These are phyloP conservation scores for Calidris pygmaea DNA, from an alignment of 2,113 vertebrate genomes.

Conservation along the genomic window DNA sequence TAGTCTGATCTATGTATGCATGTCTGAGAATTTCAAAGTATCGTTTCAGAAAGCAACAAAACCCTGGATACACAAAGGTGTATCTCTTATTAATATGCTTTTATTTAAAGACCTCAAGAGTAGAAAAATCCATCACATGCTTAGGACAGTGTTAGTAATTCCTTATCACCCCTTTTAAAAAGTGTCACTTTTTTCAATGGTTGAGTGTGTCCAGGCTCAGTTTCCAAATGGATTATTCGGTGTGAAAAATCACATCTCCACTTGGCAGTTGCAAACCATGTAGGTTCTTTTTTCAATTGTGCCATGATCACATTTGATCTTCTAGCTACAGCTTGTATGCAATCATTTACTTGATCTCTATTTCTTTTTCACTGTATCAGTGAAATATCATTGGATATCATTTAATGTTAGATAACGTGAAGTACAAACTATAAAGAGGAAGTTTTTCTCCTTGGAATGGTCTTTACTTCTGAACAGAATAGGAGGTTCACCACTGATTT, in stretches of 20 bases:
- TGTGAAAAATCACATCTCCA: background rate
- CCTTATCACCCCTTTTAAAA: background rate
- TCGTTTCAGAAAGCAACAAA: background rate
- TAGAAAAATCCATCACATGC: background rate
- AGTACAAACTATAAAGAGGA: background rate
- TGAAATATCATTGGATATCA: background rate
- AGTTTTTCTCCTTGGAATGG: background rate
- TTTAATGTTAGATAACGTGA: background rate
- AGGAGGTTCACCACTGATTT: background rate
- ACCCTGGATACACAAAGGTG: background rate
- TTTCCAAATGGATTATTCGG: background rate
- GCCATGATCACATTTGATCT: background rate
- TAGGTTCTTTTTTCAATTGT: background rate
- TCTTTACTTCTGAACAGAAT: background rate
- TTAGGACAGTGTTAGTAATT: background rate
- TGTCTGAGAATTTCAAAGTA: background rate
- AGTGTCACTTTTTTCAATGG: background rate
- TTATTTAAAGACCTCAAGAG: background rate
- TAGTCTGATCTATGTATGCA: background rate
- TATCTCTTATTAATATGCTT: background rate
- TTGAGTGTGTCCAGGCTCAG: background rate
- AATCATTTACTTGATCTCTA: background rate
- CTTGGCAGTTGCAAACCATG: background rate
- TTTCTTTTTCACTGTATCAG: background rate
- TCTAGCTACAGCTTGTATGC: background rate